A percentile compares a stretch with the other conserved stretches of the same genome.
Conservation (phyloP, 2,113 vertebrate species). For the Poeciliopsis turrubarensis region DNA sequence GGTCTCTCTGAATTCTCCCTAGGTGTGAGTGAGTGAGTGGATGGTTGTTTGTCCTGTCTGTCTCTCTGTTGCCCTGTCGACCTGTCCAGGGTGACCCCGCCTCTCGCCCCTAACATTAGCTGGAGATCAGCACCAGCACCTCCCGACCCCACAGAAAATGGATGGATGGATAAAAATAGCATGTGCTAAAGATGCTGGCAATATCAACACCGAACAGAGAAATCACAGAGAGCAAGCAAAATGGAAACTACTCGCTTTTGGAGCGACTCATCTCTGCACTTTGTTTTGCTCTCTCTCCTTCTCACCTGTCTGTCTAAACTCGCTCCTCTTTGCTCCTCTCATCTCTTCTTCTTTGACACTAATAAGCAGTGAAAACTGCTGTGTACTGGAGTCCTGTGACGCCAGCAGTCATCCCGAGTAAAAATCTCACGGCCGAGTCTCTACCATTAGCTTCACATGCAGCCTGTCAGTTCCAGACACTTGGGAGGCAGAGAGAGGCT, state of each 20-base stretch:
- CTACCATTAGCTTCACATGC: slow-evolving; percentile 32
- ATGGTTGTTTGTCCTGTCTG: too few relatives aligned
- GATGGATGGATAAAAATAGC: background rate
- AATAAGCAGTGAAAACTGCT: slow-evolving; percentile 58
- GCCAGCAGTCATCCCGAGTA: slow-evolving; percentile 51
- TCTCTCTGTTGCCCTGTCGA: too few relatives aligned
- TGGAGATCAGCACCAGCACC: too few relatives aligned
- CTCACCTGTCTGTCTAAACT: slow-evolving; percentile 5
- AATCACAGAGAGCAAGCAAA: slow-evolving; percentile 12
- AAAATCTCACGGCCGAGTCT: slow-evolving; percentile 35
- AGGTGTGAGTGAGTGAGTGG: too few relatives aligned
- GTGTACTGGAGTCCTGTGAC: slow-evolving; percentile 31
- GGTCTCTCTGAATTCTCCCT: too few relatives aligned
- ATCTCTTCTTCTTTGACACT: slow-evolving; percentile 53
- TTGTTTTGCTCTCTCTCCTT: slow-evolving; percentile 3
- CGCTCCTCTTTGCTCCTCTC: slow-evolving; percentile 7
- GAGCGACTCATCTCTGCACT: background rate
- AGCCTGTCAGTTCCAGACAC: slow-evolving; percentile 34
- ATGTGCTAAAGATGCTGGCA: background rate
- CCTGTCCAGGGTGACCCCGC: too few relatives aligned
- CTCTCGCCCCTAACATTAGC: too few relatives aligned
- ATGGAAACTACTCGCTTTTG: background rate
- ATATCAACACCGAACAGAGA: background rate
- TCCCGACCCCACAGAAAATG: too few relatives aligned
- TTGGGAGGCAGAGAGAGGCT: slow-evolving; percentile 18